Base-by-base conservation (phyloP, 2,888 invertebrate species). In the Epinotia ramella region DNA sequence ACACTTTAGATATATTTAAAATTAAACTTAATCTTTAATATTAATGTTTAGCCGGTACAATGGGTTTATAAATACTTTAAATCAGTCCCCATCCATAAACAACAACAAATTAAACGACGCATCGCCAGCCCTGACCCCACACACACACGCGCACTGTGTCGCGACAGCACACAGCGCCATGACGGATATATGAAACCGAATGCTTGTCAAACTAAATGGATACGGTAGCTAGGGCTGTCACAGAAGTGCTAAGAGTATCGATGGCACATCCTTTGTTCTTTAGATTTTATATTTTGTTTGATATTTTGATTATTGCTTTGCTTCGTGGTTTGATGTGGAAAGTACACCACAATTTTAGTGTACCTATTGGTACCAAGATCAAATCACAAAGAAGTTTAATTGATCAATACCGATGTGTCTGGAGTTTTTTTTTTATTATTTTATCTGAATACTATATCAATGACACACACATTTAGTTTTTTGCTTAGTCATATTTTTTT, bases 181-280 rank as follows among this genome's bases (percentile, higher is more conserved):
- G 81, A 77, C 84, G 87, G 88, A 87, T 90, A 90, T 90, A 91
- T 92, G 92, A 93, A 93, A 93, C 93, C 92, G 89, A 93, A 93
- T 90, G 93, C 93, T 93, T 94, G 94, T 94, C 94, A 93, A 93
- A 93, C 93, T 91, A 93, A 93, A 94, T 93, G 94, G 93, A 92
- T 93, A 93, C 91, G 90, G 89, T 85, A 80, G 77, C 56, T 87
- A 91, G 91, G 73, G 91, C 40, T 81, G 90, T 4, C 77, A 59
- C n/a, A 59, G 24, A 40, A 13, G 13, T 16, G 1, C 16, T 20
- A 53, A 53, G 73, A 59, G 18, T 77, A 65, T 78, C 78, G 79
- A 79, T 77, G 60, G 33, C 16, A 20, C 6, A 24, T 70, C 70
- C 70, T 76, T 76, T 76, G 76, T 76, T 67, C 62, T 53, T 6